A percentile compares a stretch with the other conserved stretches of the same genome.
These are phyloP conservation scores for Naso thynnoides DNA, from an alignment of 2,797 vertebrate genomes.

Conservation along the genomic window DNA sequence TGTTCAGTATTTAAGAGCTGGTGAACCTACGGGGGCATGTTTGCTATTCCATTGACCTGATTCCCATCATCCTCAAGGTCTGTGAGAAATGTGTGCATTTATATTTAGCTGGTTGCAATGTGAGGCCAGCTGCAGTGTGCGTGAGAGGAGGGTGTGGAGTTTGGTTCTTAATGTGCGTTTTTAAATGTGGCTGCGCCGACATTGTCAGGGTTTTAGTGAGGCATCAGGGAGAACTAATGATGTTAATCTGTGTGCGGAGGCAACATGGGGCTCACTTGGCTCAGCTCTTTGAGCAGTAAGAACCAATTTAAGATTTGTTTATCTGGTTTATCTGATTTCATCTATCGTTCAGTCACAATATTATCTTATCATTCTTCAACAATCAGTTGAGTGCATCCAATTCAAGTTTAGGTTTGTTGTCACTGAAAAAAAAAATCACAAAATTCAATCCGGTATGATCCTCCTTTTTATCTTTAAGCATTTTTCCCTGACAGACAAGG, in stretches of 20 bases:
- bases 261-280: neutral
- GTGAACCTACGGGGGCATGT: slow-evolving; percentile 5
- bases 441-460: no score
- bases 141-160: slow-evolving; percentile 57
- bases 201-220: slow-evolving; percentile 12
- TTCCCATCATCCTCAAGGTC: slow-evolving; percentile 48
- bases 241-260: slow-evolving; percentile 22
- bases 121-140: slow-evolving; percentile 46
- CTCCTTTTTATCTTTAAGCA: no score
- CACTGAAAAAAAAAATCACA: neutral
- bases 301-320: neutral
- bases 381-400: neutral
- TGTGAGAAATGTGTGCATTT: slow-evolving; percentile 56
- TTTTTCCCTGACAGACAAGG: no score
- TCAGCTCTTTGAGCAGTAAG: neutral
- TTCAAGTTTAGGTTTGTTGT: neutral
- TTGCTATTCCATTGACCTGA: slow-evolving; percentile 41
- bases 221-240: slow-evolving; percentile 23
- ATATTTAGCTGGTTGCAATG: slow-evolving; percentile 70
- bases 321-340: neutral
- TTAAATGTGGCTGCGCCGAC: slow-evolving; percentile 33
- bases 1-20: neutral
- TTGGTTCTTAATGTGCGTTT: slow-evolving; percentile 38
- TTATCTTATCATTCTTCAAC: neutral
- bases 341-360: neutral